phyloP scores from a whole-genome alignment of 2,888 invertebrate genomes.

The Netelia fuscicornis region DNA sequence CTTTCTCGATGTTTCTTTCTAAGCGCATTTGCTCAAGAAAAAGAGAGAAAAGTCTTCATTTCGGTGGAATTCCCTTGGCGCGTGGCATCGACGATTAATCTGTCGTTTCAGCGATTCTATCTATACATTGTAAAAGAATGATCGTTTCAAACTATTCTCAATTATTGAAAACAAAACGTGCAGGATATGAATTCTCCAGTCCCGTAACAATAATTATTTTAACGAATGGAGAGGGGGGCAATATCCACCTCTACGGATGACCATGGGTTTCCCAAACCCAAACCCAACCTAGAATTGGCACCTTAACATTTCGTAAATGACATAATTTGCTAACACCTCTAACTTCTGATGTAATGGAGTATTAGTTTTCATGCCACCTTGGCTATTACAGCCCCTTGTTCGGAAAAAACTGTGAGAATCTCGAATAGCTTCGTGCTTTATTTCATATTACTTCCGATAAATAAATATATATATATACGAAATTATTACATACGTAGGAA shows the following conservation, averaged over 20 bases:
- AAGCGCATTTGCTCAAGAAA: neutral
- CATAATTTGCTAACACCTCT: conserved; percentile 82
- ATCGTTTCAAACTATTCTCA: neutral
- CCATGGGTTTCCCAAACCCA: neutral
- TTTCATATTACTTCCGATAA: conserved; percentile 33
- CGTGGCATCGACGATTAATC: conserved; percentile 7
- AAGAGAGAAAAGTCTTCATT: conserved; percentile 5
- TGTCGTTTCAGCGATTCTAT: conserved; percentile 1
- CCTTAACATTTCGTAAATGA: conserved; percentile 70
- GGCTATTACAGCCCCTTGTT: conserved; percentile 12
- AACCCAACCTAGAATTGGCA: neutral
- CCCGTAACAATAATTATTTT: no score
- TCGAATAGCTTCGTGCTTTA: conserved; percentile 57
- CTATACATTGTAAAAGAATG: neutral
- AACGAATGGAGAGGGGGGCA: no score
- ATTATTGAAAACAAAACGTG: neutral
- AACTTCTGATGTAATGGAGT: conserved; percentile 81
- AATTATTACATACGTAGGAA: neutral
- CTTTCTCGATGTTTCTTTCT: neutral
- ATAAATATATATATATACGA: neutral
- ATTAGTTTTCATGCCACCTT: conserved; percentile 81
- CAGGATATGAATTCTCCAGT: no score
- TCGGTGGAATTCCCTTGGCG: conserved; percentile 7
- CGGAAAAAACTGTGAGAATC: conserved; percentile 55
- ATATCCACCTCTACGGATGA: no score